Base-by-base conservation (phyloP, 2,797 vertebrate genomes). In the Phoeniculus purpureus region DNA sequence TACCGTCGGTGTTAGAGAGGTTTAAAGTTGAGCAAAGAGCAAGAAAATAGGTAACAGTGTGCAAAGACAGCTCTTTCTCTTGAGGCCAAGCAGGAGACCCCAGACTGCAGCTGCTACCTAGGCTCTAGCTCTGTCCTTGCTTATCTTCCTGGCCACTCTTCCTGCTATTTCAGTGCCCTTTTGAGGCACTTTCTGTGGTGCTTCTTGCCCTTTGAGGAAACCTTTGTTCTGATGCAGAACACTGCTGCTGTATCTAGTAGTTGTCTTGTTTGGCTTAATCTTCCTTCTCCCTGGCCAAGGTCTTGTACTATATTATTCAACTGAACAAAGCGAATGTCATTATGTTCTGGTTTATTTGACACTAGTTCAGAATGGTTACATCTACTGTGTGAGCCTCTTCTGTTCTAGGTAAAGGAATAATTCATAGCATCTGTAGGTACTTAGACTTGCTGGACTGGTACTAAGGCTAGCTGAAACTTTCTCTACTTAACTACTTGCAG, bases 401-500 rank as follows among this genome's bases (percentile, higher is more conserved):
- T 82, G n/a, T 15, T 50, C 51, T 34, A 80, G 43, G 58, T 89
- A 75, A 73, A 83, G 76, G n/a, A 25, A 10, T 90, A 93, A 92
- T 75, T 93, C 29, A 11, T 43, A 90, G 81, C 92, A 89, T 90
- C 72, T 90, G 81, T 79, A 81, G 80, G 26, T 65, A 81, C 54
- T 74, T 19, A 29, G 78, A 65, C 27, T 72, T 87, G 61, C 50
- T 84, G 58, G 29, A 15, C 40, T 90, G 78, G 22, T 67, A 47
- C 34, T 88, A 43, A 71, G 81, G 77, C 22, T 16, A 62, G 54
- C 37, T 89, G 75, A 40, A 82, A 82, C 54, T 74, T 67, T 60
- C 60, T 66, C 62, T 81, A 29, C 48, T 81, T 94, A 89, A 89
- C 93, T 87, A 19, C 75, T 77, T 88, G 51, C 84, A 90, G 93